phyloP scores from a whole-genome alignment of 2,113 vertebrate genomes.

The Engystomops pustulosus region DNA sequence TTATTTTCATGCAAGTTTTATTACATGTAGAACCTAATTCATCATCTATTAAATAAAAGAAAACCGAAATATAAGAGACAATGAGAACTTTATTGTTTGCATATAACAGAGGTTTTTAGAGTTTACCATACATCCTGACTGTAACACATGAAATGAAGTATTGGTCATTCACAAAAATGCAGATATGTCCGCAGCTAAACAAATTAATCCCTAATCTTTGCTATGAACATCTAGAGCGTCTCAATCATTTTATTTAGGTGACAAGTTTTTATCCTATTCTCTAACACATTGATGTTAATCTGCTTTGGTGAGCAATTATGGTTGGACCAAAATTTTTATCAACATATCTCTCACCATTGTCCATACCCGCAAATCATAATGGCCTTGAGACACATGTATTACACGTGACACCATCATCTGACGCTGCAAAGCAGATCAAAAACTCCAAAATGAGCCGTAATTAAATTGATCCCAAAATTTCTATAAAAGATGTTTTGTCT shows the following conservation, averaged over 20 bases:
- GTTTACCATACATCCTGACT: background rate
- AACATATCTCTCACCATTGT: too few species aligned
- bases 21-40: background rate
- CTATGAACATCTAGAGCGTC: background rate
- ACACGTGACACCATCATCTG: too few species aligned
- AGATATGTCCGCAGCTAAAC: background rate
- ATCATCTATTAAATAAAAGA: background rate
- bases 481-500: too few species aligned
- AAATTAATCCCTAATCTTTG: background rate
- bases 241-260: background rate
- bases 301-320: too few species aligned
- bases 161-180: background rate
- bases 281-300: too few species aligned
- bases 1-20: too few species aligned
- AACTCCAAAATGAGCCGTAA: too few species aligned
- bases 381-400: too few species aligned
- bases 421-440: too few species aligned
- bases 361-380: too few species aligned
- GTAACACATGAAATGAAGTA: background rate
- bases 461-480: too few species aligned
- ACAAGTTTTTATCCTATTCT: background rate
- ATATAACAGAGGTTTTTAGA: background rate
- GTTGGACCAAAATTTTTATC: too few species aligned
- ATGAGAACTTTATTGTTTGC: background rate
- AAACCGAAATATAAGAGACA: background rate